Evolutionary conservation across 2,113 vertebrate species (phyloP).

Genomic region (Pluvialis apricaria): DNA sequence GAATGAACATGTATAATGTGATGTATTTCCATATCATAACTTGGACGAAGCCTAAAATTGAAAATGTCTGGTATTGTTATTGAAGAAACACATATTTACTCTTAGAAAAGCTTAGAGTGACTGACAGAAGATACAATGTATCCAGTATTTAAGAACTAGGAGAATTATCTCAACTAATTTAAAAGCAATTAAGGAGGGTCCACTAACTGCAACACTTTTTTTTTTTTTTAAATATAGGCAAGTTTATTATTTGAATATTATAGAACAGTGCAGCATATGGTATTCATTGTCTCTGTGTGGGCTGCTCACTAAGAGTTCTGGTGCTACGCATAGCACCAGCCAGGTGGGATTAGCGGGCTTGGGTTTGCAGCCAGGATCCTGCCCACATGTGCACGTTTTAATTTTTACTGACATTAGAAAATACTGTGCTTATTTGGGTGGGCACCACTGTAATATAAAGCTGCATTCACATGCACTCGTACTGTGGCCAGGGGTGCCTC

Average conservation of each 20-base stretch:
- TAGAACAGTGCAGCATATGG: not conserved
- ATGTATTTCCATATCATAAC: not conserved
- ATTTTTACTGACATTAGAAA: not conserved
- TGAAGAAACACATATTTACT: not conserved
- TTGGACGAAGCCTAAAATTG: not conserved
- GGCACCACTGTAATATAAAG: not conserved
- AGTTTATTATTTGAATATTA: conserved; percentile 30
- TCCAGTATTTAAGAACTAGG: not conserved
- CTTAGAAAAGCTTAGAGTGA: not conserved
- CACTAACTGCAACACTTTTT: not conserved
- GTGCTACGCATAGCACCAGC: not conserved
- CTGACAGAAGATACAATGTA: not conserved
- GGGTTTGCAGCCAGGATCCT: not conserved
- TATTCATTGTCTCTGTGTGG: not conserved
- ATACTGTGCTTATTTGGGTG: not conserved
- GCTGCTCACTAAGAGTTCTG: not conserved
- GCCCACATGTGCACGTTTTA: not conserved
- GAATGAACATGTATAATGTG: not conserved
- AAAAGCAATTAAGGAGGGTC: not conserved
- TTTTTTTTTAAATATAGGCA: not conserved
- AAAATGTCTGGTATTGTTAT: not conserved
- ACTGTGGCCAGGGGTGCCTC: not conserved
- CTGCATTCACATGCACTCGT: not conserved
- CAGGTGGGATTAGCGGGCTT: not conserved
- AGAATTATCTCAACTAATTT: conserved; percentile 2